Evolutionary conservation across 2,113 vertebrate genomes (phyloP).

Genomic region (Amia ocellicauda): DNA sequence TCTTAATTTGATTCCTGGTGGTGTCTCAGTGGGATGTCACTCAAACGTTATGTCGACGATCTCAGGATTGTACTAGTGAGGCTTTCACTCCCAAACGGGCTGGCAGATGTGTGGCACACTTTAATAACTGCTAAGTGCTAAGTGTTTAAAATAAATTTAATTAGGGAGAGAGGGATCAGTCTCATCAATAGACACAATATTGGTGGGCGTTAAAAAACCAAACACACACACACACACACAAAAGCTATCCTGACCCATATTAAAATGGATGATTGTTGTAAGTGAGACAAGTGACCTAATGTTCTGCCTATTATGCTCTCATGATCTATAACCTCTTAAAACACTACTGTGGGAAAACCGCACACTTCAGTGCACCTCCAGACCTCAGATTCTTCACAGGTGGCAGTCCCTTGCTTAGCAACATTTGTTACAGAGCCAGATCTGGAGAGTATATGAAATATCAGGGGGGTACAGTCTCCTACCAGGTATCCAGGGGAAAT

Average conservation of each 20-base stretch:
- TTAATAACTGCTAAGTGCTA: constrained; percentile 82
- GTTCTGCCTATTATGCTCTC: constrained; percentile 79
- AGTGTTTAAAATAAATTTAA: constrained; percentile 76
- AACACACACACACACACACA: too few relatives aligned
- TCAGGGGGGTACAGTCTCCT: constrained; percentile 72
- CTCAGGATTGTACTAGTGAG: constrained; percentile 65
- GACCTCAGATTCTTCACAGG: constrained; percentile 74
- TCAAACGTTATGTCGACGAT: constrained; percentile 73
- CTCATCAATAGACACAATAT: constrained; percentile 72
- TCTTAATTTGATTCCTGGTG: constrained; percentile 71
- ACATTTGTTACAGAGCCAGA: constrained; percentile 67
- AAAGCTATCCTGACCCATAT: constrained; percentile 70
- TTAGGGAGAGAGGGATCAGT: constrained; percentile 77
- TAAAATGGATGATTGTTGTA: constrained; percentile 84
- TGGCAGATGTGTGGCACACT: constrained; percentile 80
- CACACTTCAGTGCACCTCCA: constrained; percentile 61
- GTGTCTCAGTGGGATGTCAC: constrained; percentile 62
- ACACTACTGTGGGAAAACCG: constrained; percentile 84
- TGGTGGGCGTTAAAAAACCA: constrained; percentile 74
- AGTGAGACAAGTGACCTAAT: constrained; percentile 83
- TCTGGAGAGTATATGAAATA: constrained; percentile 61
- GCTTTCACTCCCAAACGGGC: constrained; percentile 70
- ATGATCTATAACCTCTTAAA: constrained; percentile 85
- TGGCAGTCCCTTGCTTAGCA: constrained; percentile 79
- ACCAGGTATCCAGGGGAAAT: constrained; percentile 70